Conservation (phyloP, 2,113 vertebrate species). For the Ciconia boyciana region DNA sequence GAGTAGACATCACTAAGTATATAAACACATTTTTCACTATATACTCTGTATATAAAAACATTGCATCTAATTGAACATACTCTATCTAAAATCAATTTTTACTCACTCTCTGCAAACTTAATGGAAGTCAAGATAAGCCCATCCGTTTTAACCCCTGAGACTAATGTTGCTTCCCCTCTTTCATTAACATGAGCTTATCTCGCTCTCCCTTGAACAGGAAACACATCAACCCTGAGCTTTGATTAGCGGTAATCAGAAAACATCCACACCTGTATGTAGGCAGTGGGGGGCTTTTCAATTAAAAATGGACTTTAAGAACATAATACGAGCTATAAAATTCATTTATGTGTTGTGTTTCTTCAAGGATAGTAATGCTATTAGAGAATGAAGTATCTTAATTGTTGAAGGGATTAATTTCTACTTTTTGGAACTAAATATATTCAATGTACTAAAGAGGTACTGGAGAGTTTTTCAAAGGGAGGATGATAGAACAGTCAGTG, state of each 20-base stretch:
- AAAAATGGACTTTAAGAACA: conserved; percentile 5
- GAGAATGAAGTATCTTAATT: neutral
- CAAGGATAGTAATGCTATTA: neutral
- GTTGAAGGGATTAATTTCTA: neutral
- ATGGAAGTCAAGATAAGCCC: neutral
- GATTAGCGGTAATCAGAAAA: neutral
- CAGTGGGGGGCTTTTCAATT: neutral
- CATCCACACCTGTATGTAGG: neutral
- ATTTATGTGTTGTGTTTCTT: neutral
- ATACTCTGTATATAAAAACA: neutral
- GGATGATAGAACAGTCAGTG: neutral
- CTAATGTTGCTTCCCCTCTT: neutral
- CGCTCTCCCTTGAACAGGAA: neutral
- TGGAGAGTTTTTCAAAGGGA: neutral
- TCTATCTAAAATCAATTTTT: neutral
- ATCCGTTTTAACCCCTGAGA: neutral
- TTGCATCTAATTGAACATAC: neutral
- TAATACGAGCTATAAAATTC: neutral
- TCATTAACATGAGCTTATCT: neutral
- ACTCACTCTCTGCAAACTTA: neutral
- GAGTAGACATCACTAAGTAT: neutral
- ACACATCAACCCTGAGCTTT: neutral
- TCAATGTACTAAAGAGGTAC: neutral
- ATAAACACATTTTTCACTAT: neutral
- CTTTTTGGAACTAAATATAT: neutral